Base-by-base conservation (phyloP, 2,797 vertebrate species). In the Cottoperca gobio region DNA sequence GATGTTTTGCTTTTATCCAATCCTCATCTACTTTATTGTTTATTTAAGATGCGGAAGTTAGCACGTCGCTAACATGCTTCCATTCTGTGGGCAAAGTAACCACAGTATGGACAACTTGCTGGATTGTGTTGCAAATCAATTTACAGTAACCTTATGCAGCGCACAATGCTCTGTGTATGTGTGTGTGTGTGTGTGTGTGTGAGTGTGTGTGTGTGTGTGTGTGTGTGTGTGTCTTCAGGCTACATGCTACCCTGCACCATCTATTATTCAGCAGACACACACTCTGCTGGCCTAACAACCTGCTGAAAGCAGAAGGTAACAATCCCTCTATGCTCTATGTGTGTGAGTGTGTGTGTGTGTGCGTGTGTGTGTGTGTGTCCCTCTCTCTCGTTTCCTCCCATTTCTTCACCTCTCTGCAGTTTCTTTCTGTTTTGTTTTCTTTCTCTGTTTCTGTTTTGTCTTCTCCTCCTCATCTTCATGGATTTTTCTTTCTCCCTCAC, bases 251-350 rank as follows among this genome's bases (percentile, higher is more conserved):
- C 76, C 77, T 81, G 84, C 76, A 70, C 39, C 82, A 92, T 92
- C 84, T 84, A 91, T 91, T 89, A 92, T 89, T 91, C 87, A 92
- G 75, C 67, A 91, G 83, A 84, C 88, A 90, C 79, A 88, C 86
- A 86, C 89, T 89, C 84, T 87, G 64, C 83, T 88, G 84, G 86
- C 73, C 86, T 87, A 91, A 90, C 76, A 83, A 91, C 81, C 88
- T 76, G 79, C 88, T 83, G 86, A 91, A 90, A 88, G 78, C 86
- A 86, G 79, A 79, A 70, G 79, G 84, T 81, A 87, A 82, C 81
- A 68, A 63, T 83, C 66, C 26, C 40, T 77, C 4, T 42, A 0
- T 72, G 31, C 71, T 64, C 76, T 69, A 46, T 62, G 60, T 26
- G 59, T 63, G 62, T 50, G 31, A 57, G 42, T 43, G 35, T 42